Evolutionary conservation across 2,113 vertebrate species (phyloP).

Genomic region (Chionis minor): DNA sequence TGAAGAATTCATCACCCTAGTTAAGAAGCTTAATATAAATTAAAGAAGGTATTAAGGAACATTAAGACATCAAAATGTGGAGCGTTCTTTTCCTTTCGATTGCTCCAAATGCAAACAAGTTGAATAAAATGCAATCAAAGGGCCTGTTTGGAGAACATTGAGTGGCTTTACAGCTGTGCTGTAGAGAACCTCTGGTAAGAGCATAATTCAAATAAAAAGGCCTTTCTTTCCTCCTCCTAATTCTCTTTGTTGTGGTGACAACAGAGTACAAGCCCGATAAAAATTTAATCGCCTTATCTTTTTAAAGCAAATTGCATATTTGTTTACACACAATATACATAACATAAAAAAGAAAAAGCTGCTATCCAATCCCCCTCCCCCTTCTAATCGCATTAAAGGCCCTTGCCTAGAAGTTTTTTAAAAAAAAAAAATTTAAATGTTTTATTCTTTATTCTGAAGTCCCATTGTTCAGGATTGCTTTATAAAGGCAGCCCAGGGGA

Average conservation of each 20-base stretch:
- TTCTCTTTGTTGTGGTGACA: conserved; percentile 80
- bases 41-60: conserved; percentile 84
- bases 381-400: conserved; percentile 55
- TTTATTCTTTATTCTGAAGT: conserved; percentile 62
- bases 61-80: conserved; percentile 83
- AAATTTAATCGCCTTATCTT: conserved; percentile 85
- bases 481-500: conserved; percentile 40
- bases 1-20: conserved; percentile 80
- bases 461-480: conserved; percentile 66
- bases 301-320: conserved; percentile 84
- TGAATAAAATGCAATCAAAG: conserved; percentile 81
- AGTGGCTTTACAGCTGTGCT: conserved; percentile 75
- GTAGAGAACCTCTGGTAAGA: conserved; percentile 71
- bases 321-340: conserved; percentile 75
- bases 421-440: conserved; percentile 4
- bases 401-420: conserved; percentile 28
- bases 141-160: conserved; percentile 65
- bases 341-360: conserved; percentile 68
- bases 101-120: conserved; percentile 74
- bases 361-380: conserved; percentile 37
- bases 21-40: conserved; percentile 87
- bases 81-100: conserved; percentile 67
- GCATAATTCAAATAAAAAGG: conserved; percentile 62
- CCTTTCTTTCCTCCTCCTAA: conserved; percentile 70
- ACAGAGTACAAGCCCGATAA: conserved; percentile 76